These are phyloP conservation scores for Epinotia bilunana DNA, from an alignment of 2,888 invertebrate species.

Conservation along the genomic window DNA sequence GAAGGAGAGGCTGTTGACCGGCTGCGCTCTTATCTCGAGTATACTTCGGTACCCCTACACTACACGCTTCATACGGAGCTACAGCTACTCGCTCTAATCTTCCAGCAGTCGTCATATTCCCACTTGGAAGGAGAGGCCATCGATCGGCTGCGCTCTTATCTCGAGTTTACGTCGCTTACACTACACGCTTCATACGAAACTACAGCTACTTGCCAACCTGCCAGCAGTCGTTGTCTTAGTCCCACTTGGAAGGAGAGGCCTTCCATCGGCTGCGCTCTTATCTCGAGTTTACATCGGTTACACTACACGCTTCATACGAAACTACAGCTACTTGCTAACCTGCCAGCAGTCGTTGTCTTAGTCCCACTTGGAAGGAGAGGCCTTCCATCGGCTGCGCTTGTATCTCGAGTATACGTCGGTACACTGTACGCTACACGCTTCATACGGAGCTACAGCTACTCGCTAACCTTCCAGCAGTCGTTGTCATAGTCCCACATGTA, in stretches of 20 bases:
- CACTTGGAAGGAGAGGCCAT: not conserved
- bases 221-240: not conserved
- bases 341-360: not conserved
- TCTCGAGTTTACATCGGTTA: not conserved
- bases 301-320: not conserved
- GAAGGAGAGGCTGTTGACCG: conserved; percentile 86
- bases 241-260: not conserved
- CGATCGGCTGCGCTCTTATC: not conserved
- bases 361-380: not conserved
- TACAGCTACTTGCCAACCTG: not conserved
- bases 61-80: not conserved
- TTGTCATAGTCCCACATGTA: conserved; percentile 95
- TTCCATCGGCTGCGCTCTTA: not conserved
- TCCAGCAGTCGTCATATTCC: not conserved
- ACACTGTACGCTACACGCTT: not conserved
- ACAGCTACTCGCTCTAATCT: not conserved
- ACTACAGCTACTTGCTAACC: conserved; percentile 36
- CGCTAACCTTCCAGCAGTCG: conserved; percentile 90
- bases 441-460: conserved; percentile 36
- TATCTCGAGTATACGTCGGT: not conserved
- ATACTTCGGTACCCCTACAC: not conserved
- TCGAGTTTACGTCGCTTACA: not conserved
- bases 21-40: conserved; percentile 89
- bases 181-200: not conserved
- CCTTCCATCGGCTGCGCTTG: not conserved